Evolutionary conservation across 2,113 vertebrate genomes (phyloP).

Genomic region (Xyrauchen texanus): DNA sequence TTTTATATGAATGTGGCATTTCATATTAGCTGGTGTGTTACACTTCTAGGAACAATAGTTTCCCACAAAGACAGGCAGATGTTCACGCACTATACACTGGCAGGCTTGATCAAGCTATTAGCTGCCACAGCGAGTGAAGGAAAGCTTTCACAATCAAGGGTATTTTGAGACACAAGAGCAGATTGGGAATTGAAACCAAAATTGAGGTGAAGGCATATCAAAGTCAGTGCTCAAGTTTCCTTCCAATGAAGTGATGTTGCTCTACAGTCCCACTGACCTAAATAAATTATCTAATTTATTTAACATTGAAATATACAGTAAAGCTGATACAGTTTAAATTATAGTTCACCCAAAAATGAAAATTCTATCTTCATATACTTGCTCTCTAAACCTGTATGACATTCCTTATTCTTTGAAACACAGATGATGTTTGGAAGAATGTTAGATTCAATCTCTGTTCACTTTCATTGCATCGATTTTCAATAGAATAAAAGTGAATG

Average conservation of each 20-base stretch:
- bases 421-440: too few species aligned
- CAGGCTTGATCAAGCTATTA: slow-evolving; percentile 72
- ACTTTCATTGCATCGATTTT: too few species aligned
- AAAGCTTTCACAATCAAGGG: slow-evolving; percentile 65
- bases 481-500: too few species aligned
- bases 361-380: neutral
- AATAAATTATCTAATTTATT: slow-evolving; percentile 32
- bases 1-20: slow-evolving; percentile 61
- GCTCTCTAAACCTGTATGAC: too few species aligned
- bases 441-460: too few species aligned
- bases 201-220: slow-evolving; percentile 73
- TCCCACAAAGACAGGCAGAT: slow-evolving; percentile 59
- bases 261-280: slow-evolving; percentile 44
- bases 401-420: too few species aligned
- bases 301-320: slow-evolving; percentile 41
- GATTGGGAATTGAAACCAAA: slow-evolving; percentile 71
- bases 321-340: slow-evolving; percentile 4
- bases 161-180: slow-evolving; percentile 65
- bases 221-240: slow-evolving; percentile 67
- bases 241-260: slow-evolving; percentile 42
- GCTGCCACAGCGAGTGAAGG: slow-evolving; percentile 60
- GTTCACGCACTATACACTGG: slow-evolving; percentile 65
- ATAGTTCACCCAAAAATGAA: neutral
- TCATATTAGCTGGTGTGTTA: slow-evolving; percentile 54
- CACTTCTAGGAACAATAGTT: slow-evolving; percentile 58